Percentiles rank a stretch among this genome's conserved stretches.
These are phyloP conservation scores for Diaphora mendica DNA, from an alignment of 2,888 invertebrate genomes.

Conservation along the genomic window DNA sequence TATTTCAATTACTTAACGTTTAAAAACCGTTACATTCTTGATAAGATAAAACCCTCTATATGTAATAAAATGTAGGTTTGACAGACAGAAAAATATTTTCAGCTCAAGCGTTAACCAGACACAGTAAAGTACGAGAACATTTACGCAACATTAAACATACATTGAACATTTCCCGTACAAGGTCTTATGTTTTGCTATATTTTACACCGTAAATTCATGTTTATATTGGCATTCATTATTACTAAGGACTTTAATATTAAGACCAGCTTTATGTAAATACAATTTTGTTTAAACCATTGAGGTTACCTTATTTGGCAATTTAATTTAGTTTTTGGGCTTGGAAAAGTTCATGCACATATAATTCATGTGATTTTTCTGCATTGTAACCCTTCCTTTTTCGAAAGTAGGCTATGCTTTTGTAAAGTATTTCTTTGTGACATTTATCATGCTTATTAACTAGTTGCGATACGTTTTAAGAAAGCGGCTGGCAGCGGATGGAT, in stretches of 20 bases:
- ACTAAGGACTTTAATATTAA: not conserved
- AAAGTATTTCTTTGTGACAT: no score
- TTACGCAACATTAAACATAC: slow-evolving; percentile 4
- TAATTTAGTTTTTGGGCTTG: no score
- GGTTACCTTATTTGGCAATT: not conserved
- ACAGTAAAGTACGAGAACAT: not conserved
- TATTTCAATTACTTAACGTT: not conserved
- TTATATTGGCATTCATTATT: not conserved
- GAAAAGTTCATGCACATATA: no score
- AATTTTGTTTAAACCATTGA: no score
- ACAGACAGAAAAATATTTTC: slow-evolving; percentile 2
- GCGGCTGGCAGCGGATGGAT: no score
- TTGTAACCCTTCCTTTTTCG: no score
- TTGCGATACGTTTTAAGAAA: no score
- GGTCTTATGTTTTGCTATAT: not conserved
- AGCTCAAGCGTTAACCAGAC: slow-evolving; percentile 3
- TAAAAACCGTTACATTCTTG: not conserved
- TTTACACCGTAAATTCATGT: not conserved
- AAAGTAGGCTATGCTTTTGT: no score
- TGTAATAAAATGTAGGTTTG: not conserved
- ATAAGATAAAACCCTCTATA: not conserved
- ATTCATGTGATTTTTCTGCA: no score
- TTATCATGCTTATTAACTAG: no score
- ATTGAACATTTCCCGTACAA: slow-evolving; percentile 2
- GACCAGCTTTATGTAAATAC: not conserved